phyloP scores from a whole-genome alignment of 2,113 vertebrate genomes.

The Rattus norvegicus region DNA sequence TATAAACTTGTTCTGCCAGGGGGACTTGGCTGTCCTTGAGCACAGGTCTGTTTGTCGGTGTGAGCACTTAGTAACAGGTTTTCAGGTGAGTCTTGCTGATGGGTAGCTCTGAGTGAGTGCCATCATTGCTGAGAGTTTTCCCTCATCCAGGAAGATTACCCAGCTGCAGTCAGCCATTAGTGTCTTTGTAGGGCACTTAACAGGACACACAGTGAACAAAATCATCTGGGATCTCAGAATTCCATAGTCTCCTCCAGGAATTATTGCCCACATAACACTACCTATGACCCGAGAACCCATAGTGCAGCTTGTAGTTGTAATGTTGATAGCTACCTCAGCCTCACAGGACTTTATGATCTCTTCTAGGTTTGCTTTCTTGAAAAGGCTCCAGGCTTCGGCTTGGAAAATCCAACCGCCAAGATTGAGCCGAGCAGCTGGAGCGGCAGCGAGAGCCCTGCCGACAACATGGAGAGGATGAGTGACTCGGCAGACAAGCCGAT shows the following conservation, averaged over 20 bases:
- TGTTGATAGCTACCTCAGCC: constrained; percentile 47
- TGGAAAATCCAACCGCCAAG: constrained; percentile 95
- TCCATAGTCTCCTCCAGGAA: not conserved
- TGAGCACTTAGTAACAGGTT: constrained; percentile 11
- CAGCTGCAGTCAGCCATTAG: not conserved
- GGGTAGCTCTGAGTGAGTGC: not conserved
- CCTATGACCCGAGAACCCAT: not conserved
- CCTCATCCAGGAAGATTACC: not conserved
- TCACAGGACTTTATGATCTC: constrained; percentile 79
- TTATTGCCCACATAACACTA: not conserved
- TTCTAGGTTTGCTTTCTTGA: constrained; percentile 94
- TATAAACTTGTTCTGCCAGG: constrained; percentile 22
- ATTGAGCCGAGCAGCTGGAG: constrained; percentile 99
- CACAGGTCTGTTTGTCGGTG: not conserved
- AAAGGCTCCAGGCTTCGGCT: constrained; percentile 97
- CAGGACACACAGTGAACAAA: not conserved
- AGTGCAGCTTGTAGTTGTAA: not conserved
- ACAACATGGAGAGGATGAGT: constrained; percentile 99
- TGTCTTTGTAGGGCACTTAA: not conserved
- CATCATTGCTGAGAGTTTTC: not conserved
- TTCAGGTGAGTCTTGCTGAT: not conserved
- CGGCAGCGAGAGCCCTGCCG: constrained; percentile 99
- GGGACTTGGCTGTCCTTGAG: not conserved
- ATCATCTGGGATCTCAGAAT: not conserved
- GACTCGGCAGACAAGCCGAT: constrained; percentile 98